Base-by-base conservation (phyloP, 2,113 vertebrate genomes). In the Salvelinus sp. region DNA sequence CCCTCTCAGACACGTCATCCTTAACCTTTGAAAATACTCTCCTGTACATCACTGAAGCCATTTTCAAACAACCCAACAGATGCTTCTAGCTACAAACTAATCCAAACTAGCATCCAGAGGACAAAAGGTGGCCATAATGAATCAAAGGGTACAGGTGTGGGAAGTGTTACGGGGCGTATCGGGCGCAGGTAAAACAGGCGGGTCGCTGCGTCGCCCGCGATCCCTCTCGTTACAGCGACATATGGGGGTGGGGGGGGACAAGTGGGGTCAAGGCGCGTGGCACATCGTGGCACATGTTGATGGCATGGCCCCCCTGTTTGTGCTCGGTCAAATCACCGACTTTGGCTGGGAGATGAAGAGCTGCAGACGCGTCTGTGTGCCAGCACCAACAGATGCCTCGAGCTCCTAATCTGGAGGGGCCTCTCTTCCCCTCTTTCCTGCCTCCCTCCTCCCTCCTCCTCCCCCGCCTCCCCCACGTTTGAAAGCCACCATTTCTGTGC, bases 331-430 rank as follows among this genome's bases (percentile, higher is more conserved):
- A 85, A 90, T 90, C 84, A 82, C 78, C 84, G 87, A 79, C 64
- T 75, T 87, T 89, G 90, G 88, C 85, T 82, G 86, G 86, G 75
- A 84, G 78, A 86, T 79, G 85, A 85, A 84, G 88, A 81, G 84
- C 50, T 73, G 23, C 76, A 78, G 79, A 84, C 85, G 84, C 30
- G n/a, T 27, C 7, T 13, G 6, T 64, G 50, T 83, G 88, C 92
- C 93, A 93, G 89, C 74, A 86, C 85, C 88, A 91, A 91, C 91
- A 93, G 93, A 93, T 93, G 92, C 90, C 90, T 86, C 70, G 75
- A 84, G 81, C 87, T 89, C 82, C 74, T 84, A 87, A 90, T 90
- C 89, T 90, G 82, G 88, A 91, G 82, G 87, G 86, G 77, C 76
- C 70, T 81, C 74, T 87, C 85, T 69, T 80, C 83, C 83, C 77